Conservation (phyloP, 2,888 invertebrate species). For the Apantesis nais region DNA sequence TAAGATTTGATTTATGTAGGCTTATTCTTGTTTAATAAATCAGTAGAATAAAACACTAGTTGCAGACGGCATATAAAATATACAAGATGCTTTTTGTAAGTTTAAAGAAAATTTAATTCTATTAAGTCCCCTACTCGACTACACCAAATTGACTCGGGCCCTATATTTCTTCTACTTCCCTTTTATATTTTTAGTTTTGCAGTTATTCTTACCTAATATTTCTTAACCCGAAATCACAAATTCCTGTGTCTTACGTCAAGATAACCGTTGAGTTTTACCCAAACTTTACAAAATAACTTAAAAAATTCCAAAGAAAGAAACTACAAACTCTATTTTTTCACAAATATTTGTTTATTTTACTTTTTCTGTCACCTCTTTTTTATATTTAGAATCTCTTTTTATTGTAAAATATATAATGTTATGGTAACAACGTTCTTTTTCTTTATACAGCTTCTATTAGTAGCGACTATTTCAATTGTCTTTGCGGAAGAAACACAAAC, state of each 20-base stretch:
- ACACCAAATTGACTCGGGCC: not conserved
- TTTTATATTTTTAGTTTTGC: not conserved
- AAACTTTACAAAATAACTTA: not conserved
- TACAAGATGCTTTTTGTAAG: slow-evolving; percentile 57
- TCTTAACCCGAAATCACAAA: too few species aligned
- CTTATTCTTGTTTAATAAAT: slow-evolving; percentile 26
- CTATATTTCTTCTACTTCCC: not conserved
- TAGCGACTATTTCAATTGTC: slow-evolving; percentile 36
- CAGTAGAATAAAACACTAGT: slow-evolving; percentile 30
- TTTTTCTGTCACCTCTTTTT: not conserved
- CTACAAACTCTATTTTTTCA: not conserved
- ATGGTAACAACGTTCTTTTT: not conserved
- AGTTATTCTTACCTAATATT: not conserved
- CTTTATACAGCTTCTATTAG: slow-evolving; percentile 44
- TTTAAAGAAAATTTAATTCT: slow-evolving; percentile 14
- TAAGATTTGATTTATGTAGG: slow-evolving; percentile 25
- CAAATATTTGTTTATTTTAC: not conserved
- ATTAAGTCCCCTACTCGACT: too few species aligned
- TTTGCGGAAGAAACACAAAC: slow-evolving; percentile 26
- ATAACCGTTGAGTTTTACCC: not conserved
- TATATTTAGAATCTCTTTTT: not conserved
- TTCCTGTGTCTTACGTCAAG: not conserved
- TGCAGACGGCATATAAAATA: slow-evolving; percentile 21
- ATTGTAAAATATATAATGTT: not conserved
- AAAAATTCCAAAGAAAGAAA: not conserved